A percentile compares a stretch with the other conserved stretches of the same genome.
Evolutionary conservation across 2,888 invertebrate genomes (phyloP).

Genomic region (Catocala fraxini): DNA sequence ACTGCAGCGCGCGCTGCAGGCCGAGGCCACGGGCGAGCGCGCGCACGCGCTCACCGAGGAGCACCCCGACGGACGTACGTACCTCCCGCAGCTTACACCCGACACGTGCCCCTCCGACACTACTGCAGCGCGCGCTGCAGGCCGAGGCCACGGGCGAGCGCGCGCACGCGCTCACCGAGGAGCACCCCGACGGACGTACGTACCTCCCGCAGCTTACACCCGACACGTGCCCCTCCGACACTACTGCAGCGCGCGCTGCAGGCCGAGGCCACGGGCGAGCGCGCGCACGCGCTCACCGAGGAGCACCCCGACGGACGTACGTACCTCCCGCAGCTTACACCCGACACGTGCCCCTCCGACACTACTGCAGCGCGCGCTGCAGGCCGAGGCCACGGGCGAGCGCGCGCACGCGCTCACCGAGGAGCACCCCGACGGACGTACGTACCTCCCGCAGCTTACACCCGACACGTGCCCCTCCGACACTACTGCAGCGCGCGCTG

Average conservation of each 20-base stretch:
- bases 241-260: slow-evolving; percentile 94
- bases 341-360: too few relatives aligned
- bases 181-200: slow-evolving; percentile 90
- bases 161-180: slow-evolving; percentile 89
- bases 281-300: slow-evolving; percentile 91
- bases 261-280: slow-evolving; percentile 89
- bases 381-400: slow-evolving; percentile 70
- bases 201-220: slow-evolving; percentile 79
- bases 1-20: slow-evolving; percentile 93
- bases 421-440: slow-evolving; percentile 91
- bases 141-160: slow-evolving; percentile 77
- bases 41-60: slow-evolving; percentile 90
- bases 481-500: slow-evolving; percentile 93
- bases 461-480: slow-evolving; percentile 91
- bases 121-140: too few relatives aligned
- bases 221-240: slow-evolving; percentile 90
- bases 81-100: not conserved
- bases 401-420: slow-evolving; percentile 89
- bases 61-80: slow-evolving; percentile 89
- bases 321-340: slow-evolving; percentile 2
- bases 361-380: too few relatives aligned
- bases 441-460: slow-evolving; percentile 74
- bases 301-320: slow-evolving; percentile 91
- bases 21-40: slow-evolving; percentile 90
- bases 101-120: too few relatives aligned